Evolutionary conservation across 2,797 vertebrate species (phyloP).

Genomic region (Tokudaia tokunoshimensis): DNA sequence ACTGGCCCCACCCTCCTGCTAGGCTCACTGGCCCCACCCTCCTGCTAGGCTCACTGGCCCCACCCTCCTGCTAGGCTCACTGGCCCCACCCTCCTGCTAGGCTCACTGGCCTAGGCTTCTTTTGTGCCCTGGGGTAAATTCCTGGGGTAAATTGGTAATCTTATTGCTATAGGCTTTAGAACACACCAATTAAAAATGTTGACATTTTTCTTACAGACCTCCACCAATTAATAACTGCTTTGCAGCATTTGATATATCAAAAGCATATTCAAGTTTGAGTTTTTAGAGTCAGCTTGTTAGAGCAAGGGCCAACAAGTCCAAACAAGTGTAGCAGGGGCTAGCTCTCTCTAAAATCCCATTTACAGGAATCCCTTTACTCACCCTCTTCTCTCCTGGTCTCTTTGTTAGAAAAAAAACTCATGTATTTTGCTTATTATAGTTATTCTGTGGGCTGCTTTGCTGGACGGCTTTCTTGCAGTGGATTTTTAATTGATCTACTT

Average conservation of each 20-base stretch:
- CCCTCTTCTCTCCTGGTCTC: not conserved
- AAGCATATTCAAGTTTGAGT: conserved; percentile 25
- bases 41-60: too few species aligned
- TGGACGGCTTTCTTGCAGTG: conserved; percentile 9
- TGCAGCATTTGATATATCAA: conserved; percentile 1
- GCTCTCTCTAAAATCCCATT: not conserved
- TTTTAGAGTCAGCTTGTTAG: conserved; percentile 43
- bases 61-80: too few species aligned
- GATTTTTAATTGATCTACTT: not conserved
- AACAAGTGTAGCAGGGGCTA: not conserved
- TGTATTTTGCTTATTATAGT: not conserved
- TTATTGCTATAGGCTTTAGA: conserved; percentile 2
- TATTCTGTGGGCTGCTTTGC: not conserved
- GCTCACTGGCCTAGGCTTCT: not conserved
- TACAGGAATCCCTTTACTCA: not conserved
- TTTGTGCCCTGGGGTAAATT: not conserved
- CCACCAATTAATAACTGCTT: conserved; percentile 30
- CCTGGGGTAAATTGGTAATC: not conserved
- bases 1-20: too few species aligned
- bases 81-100: too few species aligned
- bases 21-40: too few species aligned
- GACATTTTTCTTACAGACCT: conserved; percentile 46
- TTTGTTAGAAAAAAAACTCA: not conserved
- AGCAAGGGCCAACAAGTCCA: conserved; percentile 5
- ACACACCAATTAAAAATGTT: conserved; percentile 20